Evolutionary conservation across 2,888 invertebrate genomes (phyloP), one percentile per base, ranked within the genome.

Genomic region (Xestobium rufovillosum): DNA sequence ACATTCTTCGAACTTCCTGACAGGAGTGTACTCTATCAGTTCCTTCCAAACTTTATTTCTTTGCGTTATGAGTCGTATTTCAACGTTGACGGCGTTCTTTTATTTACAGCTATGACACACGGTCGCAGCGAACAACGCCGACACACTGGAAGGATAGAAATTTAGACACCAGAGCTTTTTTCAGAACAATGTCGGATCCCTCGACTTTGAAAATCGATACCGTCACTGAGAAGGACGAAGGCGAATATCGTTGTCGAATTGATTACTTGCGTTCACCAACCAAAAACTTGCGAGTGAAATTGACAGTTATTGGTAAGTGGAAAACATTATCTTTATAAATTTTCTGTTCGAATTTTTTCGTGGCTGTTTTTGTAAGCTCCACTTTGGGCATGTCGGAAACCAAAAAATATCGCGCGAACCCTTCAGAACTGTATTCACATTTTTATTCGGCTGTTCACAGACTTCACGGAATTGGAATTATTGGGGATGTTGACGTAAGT

Each of bases 221-320:
- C 49, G 69, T 84, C 39, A 65, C 68, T 42, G 72, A 75, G 49
- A 65, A 71, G 11, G 87, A 88, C 60, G 80, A 80, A 34, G 86
- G 84, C 4, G 73, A 83, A 48, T 87, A 87, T 64, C 72, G 83
- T 41, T 88, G 88, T 61, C 67, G 86, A 39, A 83, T 87, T 31
- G 87, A 88, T 66, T 87, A 84, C 65, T 75, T 78, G 52, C 76
- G 79, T 48, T 83, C 84, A 4, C 85, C 85, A 0, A 86, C 87
- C 6, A 76, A 78, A 47, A 85, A 86, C 61, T 76, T 80, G 41
- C 76, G 81, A 55, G 77, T 85, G 43, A 71, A 77, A 45, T 70
- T 88, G 39, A 76, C 77, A 48, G 78, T 87, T 39, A 80, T 87
- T 50, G 81, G 87, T 87, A 62, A 70, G 77, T 68, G n/a, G n/a